Conservation (phyloP, 2,113 vertebrate genomes). For the Arizona elegans region DNA sequence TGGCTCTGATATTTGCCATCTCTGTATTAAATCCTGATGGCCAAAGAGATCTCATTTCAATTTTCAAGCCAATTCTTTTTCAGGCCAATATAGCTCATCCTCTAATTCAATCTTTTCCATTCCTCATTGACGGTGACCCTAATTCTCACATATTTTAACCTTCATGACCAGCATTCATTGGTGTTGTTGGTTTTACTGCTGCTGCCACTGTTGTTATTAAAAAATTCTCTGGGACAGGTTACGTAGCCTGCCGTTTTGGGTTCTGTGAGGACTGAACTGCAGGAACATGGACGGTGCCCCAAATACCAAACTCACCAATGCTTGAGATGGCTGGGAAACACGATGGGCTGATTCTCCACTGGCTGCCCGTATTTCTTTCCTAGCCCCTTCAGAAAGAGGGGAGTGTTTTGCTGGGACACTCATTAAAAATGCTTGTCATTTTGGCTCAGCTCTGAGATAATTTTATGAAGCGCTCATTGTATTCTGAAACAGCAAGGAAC, state of each 20-base stretch:
- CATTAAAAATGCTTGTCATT: background rate
- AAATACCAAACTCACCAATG: background rate
- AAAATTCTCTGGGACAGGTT: background rate
- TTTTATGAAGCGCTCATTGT: background rate
- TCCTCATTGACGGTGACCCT: background rate
- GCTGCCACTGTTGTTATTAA: background rate
- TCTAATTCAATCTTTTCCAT: background rate
- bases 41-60: background rate
- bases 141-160: background rate
- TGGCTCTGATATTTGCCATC: background rate
- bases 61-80: background rate
- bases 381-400: background rate
- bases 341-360: background rate
- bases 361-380: background rate
- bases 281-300: background rate
- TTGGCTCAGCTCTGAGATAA: background rate
- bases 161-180: background rate
- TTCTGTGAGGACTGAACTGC: background rate
- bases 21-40: background rate
- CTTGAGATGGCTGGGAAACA: background rate
- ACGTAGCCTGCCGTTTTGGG: background rate
- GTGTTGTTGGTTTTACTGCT: background rate
- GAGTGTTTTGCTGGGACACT: background rate
- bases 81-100: background rate
- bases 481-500: background rate